These are phyloP conservation scores for Microcebus murinus DNA, from an alignment of 2,113 vertebrate species.

Conservation along the genomic window DNA sequence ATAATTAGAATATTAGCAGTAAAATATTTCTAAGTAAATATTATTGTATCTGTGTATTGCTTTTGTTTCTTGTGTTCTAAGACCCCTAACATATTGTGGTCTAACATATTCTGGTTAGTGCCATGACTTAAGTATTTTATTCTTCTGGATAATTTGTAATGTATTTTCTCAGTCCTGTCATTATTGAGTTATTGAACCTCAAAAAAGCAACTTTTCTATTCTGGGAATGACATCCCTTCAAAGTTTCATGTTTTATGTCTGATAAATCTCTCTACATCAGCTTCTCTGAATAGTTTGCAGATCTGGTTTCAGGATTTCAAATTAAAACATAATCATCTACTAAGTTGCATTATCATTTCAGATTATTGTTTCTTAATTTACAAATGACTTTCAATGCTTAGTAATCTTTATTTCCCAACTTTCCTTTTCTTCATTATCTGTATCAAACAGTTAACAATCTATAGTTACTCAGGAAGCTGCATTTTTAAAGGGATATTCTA, in stretches of 20 bases:
- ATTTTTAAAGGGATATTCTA: slow-evolving; percentile 18
- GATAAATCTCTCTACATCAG: background rate
- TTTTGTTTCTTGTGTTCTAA: slow-evolving; percentile 33
- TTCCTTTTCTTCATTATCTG: background rate
- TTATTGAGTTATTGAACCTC: background rate
- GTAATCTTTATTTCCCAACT: background rate
- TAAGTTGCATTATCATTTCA: slow-evolving; percentile 19
- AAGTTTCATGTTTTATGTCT: background rate
- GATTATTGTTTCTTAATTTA: slow-evolving; percentile 5
- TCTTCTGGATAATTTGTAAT: slow-evolving; percentile 8
- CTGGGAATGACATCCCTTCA: background rate
- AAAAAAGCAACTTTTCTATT: slow-evolving; percentile 24
- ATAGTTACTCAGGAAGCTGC: background rate
- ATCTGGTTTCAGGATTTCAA: background rate
- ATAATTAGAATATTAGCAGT: background rate
- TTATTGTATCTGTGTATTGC: background rate
- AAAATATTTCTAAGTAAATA: slow-evolving; percentile 38
- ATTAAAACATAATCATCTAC: background rate
- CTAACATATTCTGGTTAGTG: no score
- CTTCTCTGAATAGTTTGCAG: slow-evolving; percentile 16
- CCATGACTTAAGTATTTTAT: slow-evolving; percentile 19
- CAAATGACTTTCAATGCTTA: background rate
- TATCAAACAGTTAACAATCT: slow-evolving; percentile 20
- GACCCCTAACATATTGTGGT: background rate
- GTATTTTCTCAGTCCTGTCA: background rate